Conservation (phyloP, 2,888 invertebrate genomes). For the Plebejus argus region DNA sequence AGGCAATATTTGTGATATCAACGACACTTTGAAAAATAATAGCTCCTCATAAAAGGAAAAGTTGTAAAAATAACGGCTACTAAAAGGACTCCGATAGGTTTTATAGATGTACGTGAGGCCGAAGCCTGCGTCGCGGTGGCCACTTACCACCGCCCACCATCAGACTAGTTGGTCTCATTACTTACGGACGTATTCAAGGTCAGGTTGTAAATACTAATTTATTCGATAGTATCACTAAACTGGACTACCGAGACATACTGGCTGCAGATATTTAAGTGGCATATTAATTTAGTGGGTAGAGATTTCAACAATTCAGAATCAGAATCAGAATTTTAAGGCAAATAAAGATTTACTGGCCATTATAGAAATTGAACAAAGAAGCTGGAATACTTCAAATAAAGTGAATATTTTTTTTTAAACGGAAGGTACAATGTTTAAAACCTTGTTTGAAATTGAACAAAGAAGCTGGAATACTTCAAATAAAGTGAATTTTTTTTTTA, state of each 20-base stretch:
- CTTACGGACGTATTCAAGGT: constrained; percentile 19
- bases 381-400: no score
- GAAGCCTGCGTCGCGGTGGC: background rate
- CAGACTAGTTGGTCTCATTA: constrained; percentile 5
- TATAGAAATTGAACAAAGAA: background rate
- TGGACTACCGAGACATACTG: constrained; percentile 16
- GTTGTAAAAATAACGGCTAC: background rate
- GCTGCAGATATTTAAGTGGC: background rate
- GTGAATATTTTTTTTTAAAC: no score
- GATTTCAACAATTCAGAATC: no score
- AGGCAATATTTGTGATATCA: background rate
- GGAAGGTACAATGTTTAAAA: no score
- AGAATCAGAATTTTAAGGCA: background rate
- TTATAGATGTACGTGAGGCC: background rate
- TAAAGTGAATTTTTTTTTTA: no score
- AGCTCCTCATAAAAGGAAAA: background rate
- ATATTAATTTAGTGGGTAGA: background rate
- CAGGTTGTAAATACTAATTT: constrained; percentile 28
- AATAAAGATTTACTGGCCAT: background rate
- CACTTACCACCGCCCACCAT: constrained; percentile 29
- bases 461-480: background rate
- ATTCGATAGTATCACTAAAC: constrained; percentile 18
- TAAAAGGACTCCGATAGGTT: background rate
- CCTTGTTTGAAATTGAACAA: background rate
- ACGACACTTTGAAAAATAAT: background rate